A percentile compares a stretch with the other conserved stretches of the same genome.
phyloP scores from a whole-genome alignment of 2,797 vertebrate species.

The Helicolenus hilgendorfi region DNA sequence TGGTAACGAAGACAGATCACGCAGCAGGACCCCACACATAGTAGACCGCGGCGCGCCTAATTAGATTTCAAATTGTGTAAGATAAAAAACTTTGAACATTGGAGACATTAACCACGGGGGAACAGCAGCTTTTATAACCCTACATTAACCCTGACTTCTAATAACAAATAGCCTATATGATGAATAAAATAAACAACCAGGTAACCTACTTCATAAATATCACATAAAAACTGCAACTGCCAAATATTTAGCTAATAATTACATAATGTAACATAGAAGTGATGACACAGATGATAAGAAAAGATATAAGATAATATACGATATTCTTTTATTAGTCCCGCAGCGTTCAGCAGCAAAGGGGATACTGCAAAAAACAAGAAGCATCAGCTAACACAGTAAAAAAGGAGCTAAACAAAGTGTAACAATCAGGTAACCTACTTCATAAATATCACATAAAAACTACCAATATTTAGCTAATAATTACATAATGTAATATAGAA shows the following conservation, averaged over 20 bases:
- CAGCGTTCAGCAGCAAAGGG: no score
- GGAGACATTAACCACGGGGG: background rate
- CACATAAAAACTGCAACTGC: background rate
- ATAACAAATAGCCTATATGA: background rate
- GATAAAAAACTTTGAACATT: background rate
- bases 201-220: background rate
- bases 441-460: background rate
- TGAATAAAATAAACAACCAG: background rate
- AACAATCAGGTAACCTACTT: background rate
- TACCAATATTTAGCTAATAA: background rate
- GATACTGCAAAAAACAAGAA: no score
- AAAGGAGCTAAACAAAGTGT: no score
- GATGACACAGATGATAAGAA: background rate
- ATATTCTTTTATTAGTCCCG: no score
- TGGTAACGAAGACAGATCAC: constrained; percentile 41
- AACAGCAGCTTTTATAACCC: background rate
- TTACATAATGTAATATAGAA: background rate
- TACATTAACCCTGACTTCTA: background rate
- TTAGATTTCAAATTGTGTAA: constrained; percentile 3
- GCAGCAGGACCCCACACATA: constrained; percentile 21
- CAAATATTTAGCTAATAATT: background rate
- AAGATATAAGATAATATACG: background rate
- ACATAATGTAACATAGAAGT: background rate
- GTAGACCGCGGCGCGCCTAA: constrained; percentile 61
- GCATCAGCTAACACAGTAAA: no score